phyloP scores from a whole-genome alignment of 1,140 invertebrate species.

The Drosophila ogumai region DNA sequence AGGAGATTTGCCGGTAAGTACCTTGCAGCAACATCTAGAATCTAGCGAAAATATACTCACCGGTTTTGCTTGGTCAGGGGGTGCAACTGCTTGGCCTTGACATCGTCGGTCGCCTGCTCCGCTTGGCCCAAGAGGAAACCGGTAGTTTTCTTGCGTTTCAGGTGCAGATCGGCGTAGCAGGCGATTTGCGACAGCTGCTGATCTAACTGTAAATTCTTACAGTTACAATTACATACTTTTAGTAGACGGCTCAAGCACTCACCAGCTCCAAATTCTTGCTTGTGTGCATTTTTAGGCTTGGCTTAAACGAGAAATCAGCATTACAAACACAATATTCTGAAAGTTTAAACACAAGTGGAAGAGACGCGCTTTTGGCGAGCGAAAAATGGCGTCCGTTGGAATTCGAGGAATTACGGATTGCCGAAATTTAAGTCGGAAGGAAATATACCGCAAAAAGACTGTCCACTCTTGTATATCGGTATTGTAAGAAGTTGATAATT shows the following conservation, averaged over 20 bases:
- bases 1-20: background rate
- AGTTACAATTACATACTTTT: background rate
- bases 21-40: background rate
- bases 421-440: background rate
- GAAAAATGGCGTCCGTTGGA: background rate
- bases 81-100: too few species aligned
- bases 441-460: slow-evolving; percentile 8
- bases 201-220: slow-evolving; percentile 23
- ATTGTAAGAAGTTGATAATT: background rate
- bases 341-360: background rate
- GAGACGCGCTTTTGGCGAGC: background rate
- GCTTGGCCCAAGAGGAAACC: background rate
- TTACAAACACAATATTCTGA: background rate
- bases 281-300: slow-evolving; percentile 2
- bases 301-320: background rate
- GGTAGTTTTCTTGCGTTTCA: background rate
- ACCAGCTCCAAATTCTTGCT: slow-evolving; percentile 15
- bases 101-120: background rate
- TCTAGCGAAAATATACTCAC: slow-evolving; percentile 5
- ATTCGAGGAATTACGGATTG: slow-evolving; percentile 2
- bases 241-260: background rate
- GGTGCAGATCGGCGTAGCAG: background rate
- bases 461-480: background rate
- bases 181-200: slow-evolving; percentile 20
- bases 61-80: background rate